These are phyloP conservation scores for Pseudorasbora parva DNA, from an alignment of 2,113 vertebrate genomes.

Conservation along the genomic window DNA sequence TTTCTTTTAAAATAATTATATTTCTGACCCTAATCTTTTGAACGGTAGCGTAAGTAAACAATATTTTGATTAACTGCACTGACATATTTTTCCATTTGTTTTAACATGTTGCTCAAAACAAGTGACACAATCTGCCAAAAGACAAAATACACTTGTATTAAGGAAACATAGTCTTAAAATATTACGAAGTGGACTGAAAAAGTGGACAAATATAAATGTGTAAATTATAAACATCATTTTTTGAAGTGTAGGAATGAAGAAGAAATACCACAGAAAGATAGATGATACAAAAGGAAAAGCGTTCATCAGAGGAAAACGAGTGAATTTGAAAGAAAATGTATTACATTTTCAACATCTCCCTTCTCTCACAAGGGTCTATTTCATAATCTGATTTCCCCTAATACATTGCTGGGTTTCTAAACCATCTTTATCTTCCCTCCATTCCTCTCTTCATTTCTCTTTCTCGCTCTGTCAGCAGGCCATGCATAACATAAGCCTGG, in stretches of 20 bases:
- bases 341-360: background rate
- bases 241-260: background rate
- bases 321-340: background rate
- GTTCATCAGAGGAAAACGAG: background rate
- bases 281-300: background rate
- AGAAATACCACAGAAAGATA: background rate
- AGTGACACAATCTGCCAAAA: too few relatives aligned
- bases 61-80: too few relatives aligned
- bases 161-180: too few relatives aligned
- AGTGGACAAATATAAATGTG: background rate
- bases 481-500: constrained; percentile 3
- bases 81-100: too few relatives aligned
- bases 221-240: background rate
- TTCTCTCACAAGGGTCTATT: background rate
- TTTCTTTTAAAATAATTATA: too few relatives aligned
- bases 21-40: too few relatives aligned
- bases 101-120: too few relatives aligned
- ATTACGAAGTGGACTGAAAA: background rate
- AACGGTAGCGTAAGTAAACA: too few relatives aligned
- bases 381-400: constrained; percentile 31
- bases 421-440: constrained; percentile 5
- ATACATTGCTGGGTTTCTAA: constrained; percentile 1
- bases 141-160: too few relatives aligned
- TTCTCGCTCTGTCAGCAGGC: background rate
- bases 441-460: constrained; percentile 2